Conservation (phyloP, 1,140 invertebrate species). For the Trypoxylus dichotomus region DNA sequence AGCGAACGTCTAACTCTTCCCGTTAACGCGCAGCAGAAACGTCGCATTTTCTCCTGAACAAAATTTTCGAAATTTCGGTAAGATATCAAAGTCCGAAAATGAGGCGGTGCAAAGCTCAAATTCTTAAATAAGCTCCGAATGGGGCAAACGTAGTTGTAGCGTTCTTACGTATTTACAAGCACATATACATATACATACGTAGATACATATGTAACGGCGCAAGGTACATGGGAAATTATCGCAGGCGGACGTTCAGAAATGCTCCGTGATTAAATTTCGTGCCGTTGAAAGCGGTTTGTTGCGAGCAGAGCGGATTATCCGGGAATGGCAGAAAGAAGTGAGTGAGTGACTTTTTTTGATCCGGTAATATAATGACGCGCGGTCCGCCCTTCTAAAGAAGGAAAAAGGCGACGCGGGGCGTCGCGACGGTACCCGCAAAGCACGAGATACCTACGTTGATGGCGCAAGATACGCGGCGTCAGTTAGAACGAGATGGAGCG, state of each 20-base stretch:
- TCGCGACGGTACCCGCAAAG: too few species aligned
- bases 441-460: neutral
- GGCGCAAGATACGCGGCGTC: neutral
- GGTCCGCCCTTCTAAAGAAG: neutral
- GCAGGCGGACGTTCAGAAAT: neutral
- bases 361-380: constrained; percentile 14
- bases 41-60: too few species aligned
- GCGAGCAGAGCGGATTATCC: constrained; percentile 10
- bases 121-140: too few species aligned
- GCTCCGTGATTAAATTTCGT: constrained; percentile 1
- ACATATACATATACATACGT: too few species aligned
- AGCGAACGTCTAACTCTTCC: too few species aligned
- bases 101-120: too few species aligned
- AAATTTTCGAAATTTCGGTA: too few species aligned
- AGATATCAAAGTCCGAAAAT: too few species aligned
- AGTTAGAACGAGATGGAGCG: neutral
- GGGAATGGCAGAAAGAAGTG: constrained; percentile 17
- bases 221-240: neutral
- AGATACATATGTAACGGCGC: too few species aligned
- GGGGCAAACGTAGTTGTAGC: too few species aligned
- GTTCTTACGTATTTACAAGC: too few species aligned
- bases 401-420: neutral
- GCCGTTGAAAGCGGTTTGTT: constrained; percentile 8
- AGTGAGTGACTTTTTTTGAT: constrained; percentile 25
- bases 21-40: too few species aligned